Evolutionary conservation across 2,797 vertebrate species (phyloP), one percentile per base, ranked within the genome.

Genomic region (Manis pentadactyla): DNA sequence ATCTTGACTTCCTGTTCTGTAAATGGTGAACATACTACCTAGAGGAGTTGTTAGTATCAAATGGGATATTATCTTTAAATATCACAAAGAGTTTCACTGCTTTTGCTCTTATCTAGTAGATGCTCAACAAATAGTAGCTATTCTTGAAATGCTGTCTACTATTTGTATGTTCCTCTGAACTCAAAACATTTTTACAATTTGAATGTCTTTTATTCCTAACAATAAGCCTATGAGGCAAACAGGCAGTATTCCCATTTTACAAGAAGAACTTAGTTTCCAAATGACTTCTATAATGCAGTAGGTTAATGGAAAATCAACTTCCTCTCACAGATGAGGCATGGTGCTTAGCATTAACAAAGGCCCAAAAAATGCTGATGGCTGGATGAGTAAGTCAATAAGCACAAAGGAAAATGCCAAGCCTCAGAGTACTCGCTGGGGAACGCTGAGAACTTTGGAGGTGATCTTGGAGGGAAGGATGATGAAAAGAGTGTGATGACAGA

Each of bases 41-140:
- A 86, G 77, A 57, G 37, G 34, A 73, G 49, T 34, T 74, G 27
- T 87, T 77, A 92, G 69, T 64, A 87, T 81, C 61, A 92, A 81
- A 86, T 51, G 63, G 46, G 91, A 51, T 81, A 46, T 83, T 86
- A 84, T 34, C 53, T 77, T 93, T 57, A 86, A 87, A 29, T 23
- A 29, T 23, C 68, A 88, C 73, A 55, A 79, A 78, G 63, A 85
- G 19, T 3, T 49, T 64, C 46, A 66, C 86, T 53, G 81, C 19
- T 27, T 94, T 95, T 88, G 42, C 87, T 75, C 71, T 75, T 14
- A 66, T 46, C 39, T 71, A 81, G 82, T 37, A 96, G 79, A 82
- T 49, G 6, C 69, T 73, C 89, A 96, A 59, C 63, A 86, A 73
- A 34, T 34, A 21, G 34, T 14, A 49, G 78, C 46, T 91, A 13